Base-by-base conservation (phyloP, 2,888 invertebrate genomes). In the Sinodicranocentrus sp. region DNA sequence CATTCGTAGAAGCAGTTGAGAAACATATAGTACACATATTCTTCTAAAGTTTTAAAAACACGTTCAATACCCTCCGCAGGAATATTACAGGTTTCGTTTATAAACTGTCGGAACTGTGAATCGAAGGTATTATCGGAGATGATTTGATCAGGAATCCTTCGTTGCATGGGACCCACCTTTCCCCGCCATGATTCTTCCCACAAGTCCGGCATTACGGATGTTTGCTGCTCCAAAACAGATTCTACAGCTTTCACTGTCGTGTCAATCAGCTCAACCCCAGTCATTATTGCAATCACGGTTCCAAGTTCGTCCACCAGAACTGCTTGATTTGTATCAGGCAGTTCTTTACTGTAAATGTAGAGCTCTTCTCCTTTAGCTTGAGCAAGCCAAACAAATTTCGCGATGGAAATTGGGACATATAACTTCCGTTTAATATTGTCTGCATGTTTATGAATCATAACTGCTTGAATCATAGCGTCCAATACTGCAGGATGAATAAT, bases 391-490 rank as follows among this genome's bases (percentile, higher is more conserved):
- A 82, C 17, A 23, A 86, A 84, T 44, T 86, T 86, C 21, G 25
- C 21, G 23, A 86, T 82, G 2, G 23, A 33, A 44, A 86, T 70
- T 67, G 84, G 84, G 2, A 84, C 70, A 15, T 75, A 61, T 0
- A 84, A 63, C 25, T 67, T 67, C 44, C 44, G 43, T 23, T 67
- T 67, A 1, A 70, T 59, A 15, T 68, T 70, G 10, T 68, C 68
- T 8, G 43, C 17, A 28, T 68, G 73, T 13, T 70, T 26, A 19
- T 67, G 57, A 39, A 77, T 17, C 65, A 82, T 82, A 19, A 79
- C 48, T 0, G 73, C 54, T 68, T 85, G 85, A 26, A 85, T 73
- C 85, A 85, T 84, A 8, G 85, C 82, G n/a, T 85, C 84, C n/a
- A 43, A 17, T 0, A 84, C 10, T 1, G 80, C 63, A 13, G 85